Conservation (phyloP, 2,797 vertebrate genomes). For the Bovichtus diacanthus region DNA sequence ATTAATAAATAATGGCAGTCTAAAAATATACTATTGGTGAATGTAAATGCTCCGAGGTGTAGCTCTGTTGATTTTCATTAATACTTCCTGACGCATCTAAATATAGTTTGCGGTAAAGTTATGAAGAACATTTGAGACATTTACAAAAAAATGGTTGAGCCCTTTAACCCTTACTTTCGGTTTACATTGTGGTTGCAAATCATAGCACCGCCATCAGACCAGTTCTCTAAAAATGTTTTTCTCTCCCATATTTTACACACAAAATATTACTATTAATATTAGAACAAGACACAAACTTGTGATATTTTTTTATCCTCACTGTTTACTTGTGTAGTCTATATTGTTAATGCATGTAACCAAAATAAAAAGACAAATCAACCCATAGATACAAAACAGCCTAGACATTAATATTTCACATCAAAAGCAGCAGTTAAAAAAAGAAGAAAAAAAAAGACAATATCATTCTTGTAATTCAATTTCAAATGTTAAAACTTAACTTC, state of each 20-base stretch:
- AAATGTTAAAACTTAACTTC: background rate
- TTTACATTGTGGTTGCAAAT: background rate
- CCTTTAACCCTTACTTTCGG: background rate
- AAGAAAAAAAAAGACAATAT: background rate
- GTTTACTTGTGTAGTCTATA: background rate
- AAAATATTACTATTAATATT: background rate
- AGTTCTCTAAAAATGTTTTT: background rate
- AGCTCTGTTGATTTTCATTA: background rate
- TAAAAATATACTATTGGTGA: constrained; percentile 12
- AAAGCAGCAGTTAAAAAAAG: background rate
- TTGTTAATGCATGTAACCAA: no score
- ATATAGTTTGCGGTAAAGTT: background rate
- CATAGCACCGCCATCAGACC: background rate
- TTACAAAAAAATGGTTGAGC: background rate
- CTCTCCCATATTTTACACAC: background rate
- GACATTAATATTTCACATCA: background rate
- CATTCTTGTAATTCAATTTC: background rate
- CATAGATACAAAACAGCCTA: background rate
- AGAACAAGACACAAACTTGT: no score
- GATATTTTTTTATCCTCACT: no score
- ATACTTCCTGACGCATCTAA: background rate
- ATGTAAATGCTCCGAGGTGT: background rate
- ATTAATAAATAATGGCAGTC: constrained; percentile 13
- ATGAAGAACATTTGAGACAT: background rate
- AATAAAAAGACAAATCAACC: background rate